Conservation (phyloP, 2,797 vertebrate species). For the Chelonia mydas region DNA sequence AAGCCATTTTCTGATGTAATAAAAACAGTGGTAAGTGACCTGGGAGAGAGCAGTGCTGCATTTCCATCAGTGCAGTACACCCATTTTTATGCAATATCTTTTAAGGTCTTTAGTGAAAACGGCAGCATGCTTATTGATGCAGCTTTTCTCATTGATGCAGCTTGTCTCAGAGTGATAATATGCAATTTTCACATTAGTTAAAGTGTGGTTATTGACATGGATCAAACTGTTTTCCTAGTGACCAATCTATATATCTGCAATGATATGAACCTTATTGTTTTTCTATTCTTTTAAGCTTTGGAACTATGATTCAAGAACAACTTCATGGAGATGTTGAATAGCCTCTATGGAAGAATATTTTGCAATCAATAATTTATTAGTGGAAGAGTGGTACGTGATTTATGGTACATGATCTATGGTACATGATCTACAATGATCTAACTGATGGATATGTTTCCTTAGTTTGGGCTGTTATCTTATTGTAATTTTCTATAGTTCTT, state of each 20-base stretch:
- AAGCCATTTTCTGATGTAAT: not conserved
- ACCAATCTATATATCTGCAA: constrained; percentile 2
- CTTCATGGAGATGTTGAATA: constrained; percentile 39
- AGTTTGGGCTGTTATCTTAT: not conserved
- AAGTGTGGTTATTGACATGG: not conserved
- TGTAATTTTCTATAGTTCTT: not conserved
- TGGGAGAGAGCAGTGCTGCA: not conserved
- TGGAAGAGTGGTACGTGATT: not conserved
- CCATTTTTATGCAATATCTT: not conserved
- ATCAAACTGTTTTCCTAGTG: not conserved
- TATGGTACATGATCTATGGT: not conserved
- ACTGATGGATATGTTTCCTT: constrained; percentile 21
- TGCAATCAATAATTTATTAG: constrained; percentile 19
- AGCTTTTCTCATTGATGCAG: not conserved
- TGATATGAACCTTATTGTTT: not conserved
- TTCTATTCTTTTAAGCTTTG: constrained; percentile 15
- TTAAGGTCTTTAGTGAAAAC: not conserved
- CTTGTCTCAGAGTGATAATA: constrained; percentile 8
- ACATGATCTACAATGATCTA: constrained; percentile 4
- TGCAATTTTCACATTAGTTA: not conserved
- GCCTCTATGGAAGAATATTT: constrained; percentile 26
- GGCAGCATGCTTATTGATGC: not conserved
- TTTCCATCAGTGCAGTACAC: not conserved
- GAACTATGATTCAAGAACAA: constrained; percentile 18
- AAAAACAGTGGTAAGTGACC: not conserved